phyloP scores from a whole-genome alignment of 2,113 vertebrate species.

The Furnarius figulus region DNA sequence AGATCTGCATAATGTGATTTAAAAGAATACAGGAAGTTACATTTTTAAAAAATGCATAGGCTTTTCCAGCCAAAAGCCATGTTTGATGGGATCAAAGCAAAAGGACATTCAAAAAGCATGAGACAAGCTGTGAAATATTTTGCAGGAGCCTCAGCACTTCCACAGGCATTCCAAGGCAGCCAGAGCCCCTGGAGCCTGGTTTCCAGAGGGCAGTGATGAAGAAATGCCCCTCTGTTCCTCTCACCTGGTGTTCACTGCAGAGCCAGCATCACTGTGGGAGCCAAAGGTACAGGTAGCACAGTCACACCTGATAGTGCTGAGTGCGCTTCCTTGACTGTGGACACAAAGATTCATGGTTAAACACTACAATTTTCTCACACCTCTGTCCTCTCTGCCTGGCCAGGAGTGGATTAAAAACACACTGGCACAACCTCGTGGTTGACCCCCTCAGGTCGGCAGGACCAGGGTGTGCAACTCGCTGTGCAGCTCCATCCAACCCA shows the following conservation, averaged over 20 bases:
- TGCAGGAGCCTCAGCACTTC: neutral
- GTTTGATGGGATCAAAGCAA: accelerated
- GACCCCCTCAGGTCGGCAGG: neutral
- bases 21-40: neutral
- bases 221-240: accelerated
- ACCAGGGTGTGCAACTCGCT: accelerated
- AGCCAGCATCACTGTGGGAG: accelerated
- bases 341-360: neutral
- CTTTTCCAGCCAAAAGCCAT: neutral
- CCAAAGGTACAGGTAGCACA: neutral
- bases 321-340: accelerated
- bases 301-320: accelerated
- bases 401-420: neutral
- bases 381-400: neutral
- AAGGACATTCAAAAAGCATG: neutral
- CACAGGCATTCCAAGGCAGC: too few relatives aligned
- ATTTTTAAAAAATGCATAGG: accelerated
- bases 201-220: accelerated
- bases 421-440: neutral
- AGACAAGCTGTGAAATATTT: accelerated
- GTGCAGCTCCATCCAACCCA: neutral
- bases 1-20: neutral
- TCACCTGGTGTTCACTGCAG: accelerated
- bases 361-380: accelerated
- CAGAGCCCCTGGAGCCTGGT: accelerated